These are phyloP conservation scores for Trogon surrucura DNA, from an alignment of 2,113 vertebrate species.

Conservation along the genomic window DNA sequence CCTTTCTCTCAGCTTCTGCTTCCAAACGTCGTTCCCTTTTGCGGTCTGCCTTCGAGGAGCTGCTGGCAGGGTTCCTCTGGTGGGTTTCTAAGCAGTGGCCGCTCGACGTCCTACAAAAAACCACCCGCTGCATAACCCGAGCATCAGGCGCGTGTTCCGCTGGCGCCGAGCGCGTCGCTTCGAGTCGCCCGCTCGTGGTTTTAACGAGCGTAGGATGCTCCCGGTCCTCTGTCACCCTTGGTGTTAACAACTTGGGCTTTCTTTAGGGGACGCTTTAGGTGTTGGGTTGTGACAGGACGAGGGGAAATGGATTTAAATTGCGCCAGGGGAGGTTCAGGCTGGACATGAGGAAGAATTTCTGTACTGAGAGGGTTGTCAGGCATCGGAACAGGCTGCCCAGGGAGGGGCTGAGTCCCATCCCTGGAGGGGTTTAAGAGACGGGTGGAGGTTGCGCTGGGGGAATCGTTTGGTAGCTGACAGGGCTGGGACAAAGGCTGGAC, in stretches of 20 bases:
- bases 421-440: too few relatives aligned
- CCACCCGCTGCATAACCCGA: background rate
- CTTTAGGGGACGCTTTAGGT: background rate
- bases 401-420: too few relatives aligned
- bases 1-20: background rate
- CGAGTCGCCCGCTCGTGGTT: background rate
- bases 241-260: background rate
- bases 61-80: background rate
- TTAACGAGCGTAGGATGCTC: background rate
- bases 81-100: background rate
- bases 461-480: too few relatives aligned
- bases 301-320: too few relatives aligned
- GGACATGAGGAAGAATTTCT: too few relatives aligned
- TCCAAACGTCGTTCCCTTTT: background rate
- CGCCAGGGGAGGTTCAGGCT: too few relatives aligned
- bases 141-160: background rate
- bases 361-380: too few relatives aligned
- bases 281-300: background rate
- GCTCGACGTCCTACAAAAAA: background rate
- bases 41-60: background rate
- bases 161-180: accelerated
- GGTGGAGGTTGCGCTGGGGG: too few relatives aligned
- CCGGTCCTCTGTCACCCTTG: background rate
- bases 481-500: too few relatives aligned
- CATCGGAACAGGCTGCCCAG: too few relatives aligned